Conservation (phyloP, 1,140 invertebrate species). For the Acyrthosiphon pisum region DNA sequence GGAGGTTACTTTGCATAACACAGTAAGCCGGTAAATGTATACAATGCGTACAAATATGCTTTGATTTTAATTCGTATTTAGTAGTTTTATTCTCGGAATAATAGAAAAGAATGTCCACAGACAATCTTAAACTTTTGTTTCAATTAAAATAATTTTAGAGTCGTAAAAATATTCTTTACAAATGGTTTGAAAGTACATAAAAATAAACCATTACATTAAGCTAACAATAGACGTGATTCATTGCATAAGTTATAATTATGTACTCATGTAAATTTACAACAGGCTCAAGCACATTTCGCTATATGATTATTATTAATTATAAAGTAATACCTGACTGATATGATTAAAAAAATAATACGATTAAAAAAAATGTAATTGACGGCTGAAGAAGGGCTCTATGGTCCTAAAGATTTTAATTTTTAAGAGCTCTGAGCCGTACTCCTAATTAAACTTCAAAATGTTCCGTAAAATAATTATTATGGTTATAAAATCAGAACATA, state of each 20-base stretch:
- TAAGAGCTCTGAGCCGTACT: neutral
- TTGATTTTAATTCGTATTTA: neutral
- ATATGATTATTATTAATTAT: constrained; percentile 5
- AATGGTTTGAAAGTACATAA: neutral
- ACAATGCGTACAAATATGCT: neutral
- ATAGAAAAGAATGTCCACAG: neutral
- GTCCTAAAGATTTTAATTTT: constrained; percentile 10
- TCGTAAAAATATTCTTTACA: neutral
- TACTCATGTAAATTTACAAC: neutral
- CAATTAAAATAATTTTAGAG: neutral
- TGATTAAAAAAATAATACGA: neutral
- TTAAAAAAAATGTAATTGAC: neutral
- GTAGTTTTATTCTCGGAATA: neutral
- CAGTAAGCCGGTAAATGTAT: neutral
- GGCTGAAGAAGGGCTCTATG: neutral
- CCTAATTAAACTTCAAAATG: constrained; percentile 41
- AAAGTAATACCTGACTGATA: neutral
- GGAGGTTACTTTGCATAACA: neutral
- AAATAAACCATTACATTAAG: neutral
- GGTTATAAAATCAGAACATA: constrained; percentile 44
- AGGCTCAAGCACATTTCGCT: neutral
- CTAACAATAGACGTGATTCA: neutral
- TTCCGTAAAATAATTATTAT: constrained; percentile 35
- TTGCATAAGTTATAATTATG: neutral
- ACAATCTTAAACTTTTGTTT: neutral